These are phyloP conservation scores for Cheilosia soror DNA, from an alignment of 2,888 invertebrate genomes.

Conservation along the genomic window DNA sequence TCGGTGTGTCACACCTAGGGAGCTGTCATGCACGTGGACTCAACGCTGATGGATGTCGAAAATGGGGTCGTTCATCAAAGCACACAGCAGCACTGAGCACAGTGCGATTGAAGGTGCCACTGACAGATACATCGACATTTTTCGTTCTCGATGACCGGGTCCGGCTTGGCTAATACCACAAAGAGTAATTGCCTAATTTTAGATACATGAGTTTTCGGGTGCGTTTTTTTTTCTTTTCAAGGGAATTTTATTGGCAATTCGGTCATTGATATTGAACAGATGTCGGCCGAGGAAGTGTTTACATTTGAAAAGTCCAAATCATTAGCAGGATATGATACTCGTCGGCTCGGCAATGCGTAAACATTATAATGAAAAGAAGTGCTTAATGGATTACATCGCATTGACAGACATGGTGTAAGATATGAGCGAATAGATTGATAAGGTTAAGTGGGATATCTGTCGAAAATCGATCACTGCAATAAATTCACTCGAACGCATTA, in stretches of 20 bases:
- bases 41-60: conserved; percentile 59
- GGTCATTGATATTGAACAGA: conserved; percentile 34
- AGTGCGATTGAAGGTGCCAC: conserved; percentile 8
- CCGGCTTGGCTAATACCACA: conserved; percentile 37
- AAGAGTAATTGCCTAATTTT: conserved; percentile 69
- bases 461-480: conserved; percentile 24
- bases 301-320: conserved; percentile 17
- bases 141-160: conserved; percentile 13
- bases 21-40: conserved; percentile 48
- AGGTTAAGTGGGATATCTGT: conserved; percentile 45
- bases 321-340: conserved; percentile 35
- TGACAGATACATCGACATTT: conserved; percentile 12
- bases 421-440: conserved; percentile 54
- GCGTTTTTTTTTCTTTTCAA: conserved; percentile 24
- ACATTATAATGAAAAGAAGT: conserved; percentile 46
- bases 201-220: conserved; percentile 43
- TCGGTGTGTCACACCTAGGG: conserved; percentile 24
- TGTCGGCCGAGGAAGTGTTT: conserved; percentile 37
- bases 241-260: conserved; percentile 42
- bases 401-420: conserved; percentile 47
- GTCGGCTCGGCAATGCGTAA: conserved; percentile 16
- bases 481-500: conserved; percentile 9
- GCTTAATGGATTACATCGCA: conserved; percentile 55
- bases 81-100: background rate
- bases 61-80: conserved; percentile 45